These are phyloP conservation scores for Halichondria panicea DNA, from an alignment of 37 sponge, comb jelly and placozoan genomes.

Conservation along the genomic window DNA sequence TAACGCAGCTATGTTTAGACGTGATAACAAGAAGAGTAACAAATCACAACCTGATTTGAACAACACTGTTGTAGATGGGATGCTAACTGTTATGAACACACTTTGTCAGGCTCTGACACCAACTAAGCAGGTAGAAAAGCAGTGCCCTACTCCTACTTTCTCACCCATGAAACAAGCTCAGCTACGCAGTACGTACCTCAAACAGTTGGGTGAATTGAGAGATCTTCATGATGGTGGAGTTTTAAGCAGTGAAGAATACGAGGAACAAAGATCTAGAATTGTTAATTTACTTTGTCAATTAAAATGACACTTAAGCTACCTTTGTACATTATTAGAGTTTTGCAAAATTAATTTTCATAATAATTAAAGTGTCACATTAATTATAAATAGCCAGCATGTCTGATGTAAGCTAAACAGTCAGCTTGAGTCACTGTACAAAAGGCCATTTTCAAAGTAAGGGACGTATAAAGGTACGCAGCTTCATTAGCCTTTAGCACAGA, in stretches of 20 bases:
- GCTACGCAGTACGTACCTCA: background rate
- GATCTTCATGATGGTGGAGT: constrained; percentile 14
- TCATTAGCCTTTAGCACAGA: constrained; percentile 1
- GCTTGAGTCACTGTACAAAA: constrained; percentile 6
- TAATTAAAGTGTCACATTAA: background rate
- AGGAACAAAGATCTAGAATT: constrained; percentile 8
- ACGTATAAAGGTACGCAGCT: background rate
- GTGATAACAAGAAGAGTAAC: background rate
- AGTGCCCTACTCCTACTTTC: background rate
- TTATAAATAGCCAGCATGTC: background rate
- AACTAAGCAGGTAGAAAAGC: background rate
- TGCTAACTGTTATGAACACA: constrained; percentile 17
- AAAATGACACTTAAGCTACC: background rate
- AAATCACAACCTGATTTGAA: background rate
- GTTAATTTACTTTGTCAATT: constrained; percentile 6
- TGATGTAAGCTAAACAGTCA: constrained; percentile 21
- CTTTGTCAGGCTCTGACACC: constrained; percentile 16
- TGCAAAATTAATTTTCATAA: background rate
- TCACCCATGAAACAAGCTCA: constrained; percentile 23
- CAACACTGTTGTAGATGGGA: background rate
- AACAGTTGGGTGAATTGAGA: background rate
- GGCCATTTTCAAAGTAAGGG: constrained; percentile 2
- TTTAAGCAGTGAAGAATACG: constrained; percentile 12
- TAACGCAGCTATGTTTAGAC: constrained; percentile 8
- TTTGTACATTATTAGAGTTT: background rate